Percentiles rank a stretch among this genome's conserved stretches.
These are phyloP conservation scores for Drosophila busckii DNA, from an alignment of 1,140 invertebrate genomes.

Conservation along the genomic window DNA sequence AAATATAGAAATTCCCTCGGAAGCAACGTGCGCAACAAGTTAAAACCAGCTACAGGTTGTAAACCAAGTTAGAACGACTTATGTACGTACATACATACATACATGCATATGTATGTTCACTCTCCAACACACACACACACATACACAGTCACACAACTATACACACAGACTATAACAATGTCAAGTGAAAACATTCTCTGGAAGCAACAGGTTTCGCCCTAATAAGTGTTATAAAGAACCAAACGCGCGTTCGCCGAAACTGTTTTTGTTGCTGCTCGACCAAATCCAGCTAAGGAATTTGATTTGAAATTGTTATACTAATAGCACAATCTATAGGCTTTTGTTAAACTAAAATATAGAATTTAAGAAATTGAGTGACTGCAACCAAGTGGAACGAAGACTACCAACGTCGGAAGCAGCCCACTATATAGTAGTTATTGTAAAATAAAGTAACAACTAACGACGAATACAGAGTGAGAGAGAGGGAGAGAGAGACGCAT, in stretches of 20 bases:
- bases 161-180: slow-evolving; percentile 55
- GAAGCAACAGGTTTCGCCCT: slow-evolving; percentile 73
- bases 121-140: slow-evolving; percentile 19
- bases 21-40: slow-evolving; percentile 67
- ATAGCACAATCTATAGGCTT: slow-evolving; percentile 10
- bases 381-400: slow-evolving; percentile 63
- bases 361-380: slow-evolving; percentile 53
- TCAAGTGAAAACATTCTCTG: slow-evolving; percentile 77
- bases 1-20: slow-evolving; percentile 26
- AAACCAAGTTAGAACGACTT: slow-evolving; percentile 69
- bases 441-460: slow-evolving; percentile 11
- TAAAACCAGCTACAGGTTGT: slow-evolving; percentile 63
- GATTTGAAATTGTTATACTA: slow-evolving; percentile 2
- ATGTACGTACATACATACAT: slow-evolving; percentile 40
- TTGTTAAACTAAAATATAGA: slow-evolving; percentile 3
- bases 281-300: too few species aligned
- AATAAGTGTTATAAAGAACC: slow-evolving; percentile 63
- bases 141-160: slow-evolving; percentile 3
- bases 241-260: slow-evolving; percentile 55
- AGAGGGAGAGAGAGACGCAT: background rate
- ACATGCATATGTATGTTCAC: slow-evolving; percentile 22
- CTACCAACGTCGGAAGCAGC: slow-evolving; percentile 28
- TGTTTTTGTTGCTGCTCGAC: too few species aligned
- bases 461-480: background rate
- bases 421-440: too few species aligned